phyloP scores from a whole-genome alignment of 2,797 vertebrate species.

The Heliangelus exortis region DNA sequence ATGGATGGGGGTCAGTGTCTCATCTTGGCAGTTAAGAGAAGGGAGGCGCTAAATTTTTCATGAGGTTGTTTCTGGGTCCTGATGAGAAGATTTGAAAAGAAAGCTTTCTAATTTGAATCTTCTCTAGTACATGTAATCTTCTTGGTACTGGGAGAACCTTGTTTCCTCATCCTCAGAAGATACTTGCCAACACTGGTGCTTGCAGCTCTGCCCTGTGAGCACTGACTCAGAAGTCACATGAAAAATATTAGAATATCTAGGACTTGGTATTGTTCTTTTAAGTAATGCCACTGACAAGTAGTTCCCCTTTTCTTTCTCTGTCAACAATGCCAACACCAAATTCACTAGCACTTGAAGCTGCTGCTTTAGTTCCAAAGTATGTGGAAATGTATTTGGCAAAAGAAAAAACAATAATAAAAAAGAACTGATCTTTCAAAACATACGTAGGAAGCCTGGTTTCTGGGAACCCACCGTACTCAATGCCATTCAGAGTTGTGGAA shows the following conservation, averaged over 20 bases:
- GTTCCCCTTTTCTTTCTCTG: neutral
- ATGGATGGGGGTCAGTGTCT: neutral
- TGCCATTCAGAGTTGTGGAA: neutral
- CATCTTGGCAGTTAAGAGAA: neutral
- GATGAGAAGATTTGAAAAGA: neutral
- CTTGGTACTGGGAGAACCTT: neutral
- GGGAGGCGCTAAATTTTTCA: neutral
- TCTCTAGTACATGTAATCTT: neutral
- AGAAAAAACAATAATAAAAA: neutral
- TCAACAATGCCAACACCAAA: neutral
- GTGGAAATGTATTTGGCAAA: neutral
- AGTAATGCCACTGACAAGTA: neutral
- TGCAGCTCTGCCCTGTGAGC: neutral
- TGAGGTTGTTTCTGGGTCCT: neutral
- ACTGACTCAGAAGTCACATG: neutral
- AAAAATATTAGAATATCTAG: neutral
- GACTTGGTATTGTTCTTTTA: neutral
- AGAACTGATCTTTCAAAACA: neutral
- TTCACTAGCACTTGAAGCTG: neutral
- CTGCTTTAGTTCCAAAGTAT: neutral
- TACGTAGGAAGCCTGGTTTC: neutral
- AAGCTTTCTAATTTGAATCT: neutral
- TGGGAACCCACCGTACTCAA: neutral
- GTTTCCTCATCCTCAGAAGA: neutral
- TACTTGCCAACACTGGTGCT: neutral